These are phyloP conservation scores for Amphimallon solstitiale DNA, from an alignment of 2,888 invertebrate species.

Conservation along the genomic window DNA sequence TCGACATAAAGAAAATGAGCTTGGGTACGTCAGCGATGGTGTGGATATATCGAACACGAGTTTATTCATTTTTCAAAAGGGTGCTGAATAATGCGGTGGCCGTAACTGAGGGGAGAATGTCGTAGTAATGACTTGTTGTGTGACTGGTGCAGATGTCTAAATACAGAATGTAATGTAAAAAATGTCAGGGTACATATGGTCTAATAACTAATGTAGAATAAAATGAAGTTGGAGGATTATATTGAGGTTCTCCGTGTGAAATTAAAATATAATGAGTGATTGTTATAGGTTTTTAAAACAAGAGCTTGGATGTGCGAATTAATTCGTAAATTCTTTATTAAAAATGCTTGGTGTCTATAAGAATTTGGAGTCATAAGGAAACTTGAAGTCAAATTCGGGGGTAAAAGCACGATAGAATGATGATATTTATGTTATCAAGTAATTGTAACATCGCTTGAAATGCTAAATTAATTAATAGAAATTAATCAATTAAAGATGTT, in stretches of 20 bases:
- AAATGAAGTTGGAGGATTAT: conserved; percentile 3
- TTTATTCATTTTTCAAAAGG: conserved; percentile 13
- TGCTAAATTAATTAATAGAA: too few species aligned
- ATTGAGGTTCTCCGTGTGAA: background rate
- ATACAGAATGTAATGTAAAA: conserved; percentile 1
- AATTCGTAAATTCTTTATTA: too few species aligned
- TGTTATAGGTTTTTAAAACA: background rate
- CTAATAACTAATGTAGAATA: conserved; percentile 1
- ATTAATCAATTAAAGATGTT: too few species aligned
- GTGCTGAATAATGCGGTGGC: background rate
- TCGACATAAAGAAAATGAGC: too few species aligned
- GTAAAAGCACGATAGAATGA: too few species aligned
- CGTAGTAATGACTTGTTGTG: conserved; percentile 13
- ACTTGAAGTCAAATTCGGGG: too few species aligned
- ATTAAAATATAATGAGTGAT: background rate
- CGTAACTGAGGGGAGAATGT: background rate
- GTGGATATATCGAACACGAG: background rate
- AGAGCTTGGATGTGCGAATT: too few species aligned
- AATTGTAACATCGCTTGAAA: too few species aligned
- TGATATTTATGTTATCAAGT: too few species aligned
- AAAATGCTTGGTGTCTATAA: too few species aligned
- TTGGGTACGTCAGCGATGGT: too few species aligned
- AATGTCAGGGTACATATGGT: conserved; percentile 2
- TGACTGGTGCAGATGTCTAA: conserved; percentile 16
- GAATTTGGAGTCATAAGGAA: too few species aligned